phyloP scores from a whole-genome alignment of 2,888 invertebrate species.

The Thereva nobilitata region DNA sequence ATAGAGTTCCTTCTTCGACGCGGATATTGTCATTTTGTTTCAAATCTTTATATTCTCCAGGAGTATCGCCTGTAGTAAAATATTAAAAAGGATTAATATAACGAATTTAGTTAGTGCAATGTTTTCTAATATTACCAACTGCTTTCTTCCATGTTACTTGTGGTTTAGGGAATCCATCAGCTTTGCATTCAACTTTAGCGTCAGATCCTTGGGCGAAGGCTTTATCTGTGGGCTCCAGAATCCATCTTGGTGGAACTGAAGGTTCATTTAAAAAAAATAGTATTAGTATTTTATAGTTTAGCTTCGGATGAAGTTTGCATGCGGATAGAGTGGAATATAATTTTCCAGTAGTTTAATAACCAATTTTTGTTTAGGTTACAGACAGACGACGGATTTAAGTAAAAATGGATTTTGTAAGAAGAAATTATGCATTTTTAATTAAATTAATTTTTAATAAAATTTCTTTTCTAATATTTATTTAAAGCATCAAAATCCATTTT shows the following conservation, averaged over 20 bases:
- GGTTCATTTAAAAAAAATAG: conserved; percentile 1
- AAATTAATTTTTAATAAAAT: too few species aligned
- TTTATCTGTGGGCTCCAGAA: conserved; percentile 91
- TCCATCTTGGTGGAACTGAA: conserved; percentile 93
- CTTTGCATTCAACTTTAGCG: conserved; percentile 93
- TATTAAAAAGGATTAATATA: conserved; percentile 17
- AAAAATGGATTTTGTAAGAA: too few species aligned
- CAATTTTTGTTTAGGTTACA: too few species aligned
- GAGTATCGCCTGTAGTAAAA: conserved; percentile 72
- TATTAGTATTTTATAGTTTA: conserved; percentile 2
- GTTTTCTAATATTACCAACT: conserved; percentile 70
- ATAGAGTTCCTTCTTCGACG: conserved; percentile 91
- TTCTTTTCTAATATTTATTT: too few species aligned
- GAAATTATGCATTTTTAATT: too few species aligned
- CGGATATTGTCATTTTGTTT: conserved; percentile 89
- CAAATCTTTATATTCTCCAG: conserved; percentile 91
- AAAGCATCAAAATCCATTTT: too few species aligned
- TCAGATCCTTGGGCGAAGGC: conserved; percentile 94
- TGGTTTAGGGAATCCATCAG: conserved; percentile 93
- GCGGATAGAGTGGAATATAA: too few species aligned
- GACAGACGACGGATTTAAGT: too few species aligned
- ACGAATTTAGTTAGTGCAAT: background rate
- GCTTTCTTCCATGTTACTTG: conserved; percentile 95
- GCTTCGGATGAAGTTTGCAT: too few species aligned
- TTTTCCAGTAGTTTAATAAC: too few species aligned